Percentiles rank a stretch among this genome's conserved stretches.
These are phyloP conservation scores for Orcinus orca DNA, from an alignment of 2,113 vertebrate genomes.

Conservation along the genomic window DNA sequence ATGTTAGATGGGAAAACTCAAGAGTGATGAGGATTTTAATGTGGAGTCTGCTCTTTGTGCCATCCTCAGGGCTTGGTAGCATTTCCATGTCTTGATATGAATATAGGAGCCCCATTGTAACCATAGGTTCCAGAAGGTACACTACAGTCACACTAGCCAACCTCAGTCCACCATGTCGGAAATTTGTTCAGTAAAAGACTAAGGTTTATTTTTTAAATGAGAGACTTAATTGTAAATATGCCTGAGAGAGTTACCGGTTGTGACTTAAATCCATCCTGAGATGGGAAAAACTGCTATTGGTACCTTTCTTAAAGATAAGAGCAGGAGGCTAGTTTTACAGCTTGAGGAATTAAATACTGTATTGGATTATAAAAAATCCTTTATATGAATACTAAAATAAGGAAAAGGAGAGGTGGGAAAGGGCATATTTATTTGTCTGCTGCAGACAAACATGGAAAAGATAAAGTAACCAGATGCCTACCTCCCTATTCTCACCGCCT, in stretches of 20 bases:
- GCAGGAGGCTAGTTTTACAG: background rate
- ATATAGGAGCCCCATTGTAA: background rate
- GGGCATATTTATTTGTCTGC: background rate
- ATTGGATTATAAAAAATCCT: background rate
- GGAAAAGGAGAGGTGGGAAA: background rate
- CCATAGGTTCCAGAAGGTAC: background rate
- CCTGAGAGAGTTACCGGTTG: background rate
- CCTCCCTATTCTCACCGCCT: background rate
- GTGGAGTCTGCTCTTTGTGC: background rate
- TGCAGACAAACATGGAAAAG: background rate
- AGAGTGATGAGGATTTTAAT: background rate
- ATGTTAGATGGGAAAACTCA: background rate
- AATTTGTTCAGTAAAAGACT: background rate
- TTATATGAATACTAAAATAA: background rate
- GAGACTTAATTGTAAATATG: background rate
- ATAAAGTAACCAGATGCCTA: background rate
- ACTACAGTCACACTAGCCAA: background rate
- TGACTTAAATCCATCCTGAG: background rate
- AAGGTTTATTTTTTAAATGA: background rate
- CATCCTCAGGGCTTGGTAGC: background rate
- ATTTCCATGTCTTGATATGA: background rate
- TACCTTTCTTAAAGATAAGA: background rate
- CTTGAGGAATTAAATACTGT: background rate
- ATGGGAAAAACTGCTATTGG: background rate
- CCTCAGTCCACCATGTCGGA: background rate